These are phyloP conservation scores for Lophochroa leadbeateri DNA, from an alignment of 2,113 vertebrate genomes.

Conservation along the genomic window DNA sequence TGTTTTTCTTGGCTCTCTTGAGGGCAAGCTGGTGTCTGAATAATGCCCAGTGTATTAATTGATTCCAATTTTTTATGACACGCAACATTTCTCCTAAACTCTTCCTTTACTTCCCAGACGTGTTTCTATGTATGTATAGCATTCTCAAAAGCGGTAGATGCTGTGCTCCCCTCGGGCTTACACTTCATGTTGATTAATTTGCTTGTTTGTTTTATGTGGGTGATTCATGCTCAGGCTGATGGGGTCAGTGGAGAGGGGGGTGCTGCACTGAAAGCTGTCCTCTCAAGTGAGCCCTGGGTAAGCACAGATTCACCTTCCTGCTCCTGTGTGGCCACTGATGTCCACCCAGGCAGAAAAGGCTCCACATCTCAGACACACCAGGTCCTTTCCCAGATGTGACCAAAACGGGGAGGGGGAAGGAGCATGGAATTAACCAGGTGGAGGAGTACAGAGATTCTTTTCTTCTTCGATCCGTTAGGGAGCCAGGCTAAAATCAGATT, in stretches of 20 bases:
- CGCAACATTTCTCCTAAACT: background rate
- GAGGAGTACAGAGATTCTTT: background rate
- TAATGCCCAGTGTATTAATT: background rate
- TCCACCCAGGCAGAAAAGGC: background rate
- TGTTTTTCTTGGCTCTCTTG: background rate
- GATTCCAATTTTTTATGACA: background rate
- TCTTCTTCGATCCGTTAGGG: background rate
- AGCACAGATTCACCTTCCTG: background rate
- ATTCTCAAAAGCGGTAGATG: background rate
- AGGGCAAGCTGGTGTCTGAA: background rate
- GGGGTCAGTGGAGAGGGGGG: background rate
- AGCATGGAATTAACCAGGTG: background rate
- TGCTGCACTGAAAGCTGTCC: background rate
- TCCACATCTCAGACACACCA: background rate
- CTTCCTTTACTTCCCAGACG: background rate
- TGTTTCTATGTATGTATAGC: background rate
- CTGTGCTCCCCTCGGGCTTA: background rate
- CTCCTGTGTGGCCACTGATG: background rate
- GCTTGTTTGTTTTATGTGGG: background rate
- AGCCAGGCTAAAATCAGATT: background rate
- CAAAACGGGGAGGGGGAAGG: background rate
- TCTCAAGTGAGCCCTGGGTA: background rate
- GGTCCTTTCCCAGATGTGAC: background rate
- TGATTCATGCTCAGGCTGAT: background rate
- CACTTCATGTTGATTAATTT: background rate